Evolutionary conservation across 2,113 vertebrate genomes (phyloP).

Genomic region (Xenus cinereus): DNA sequence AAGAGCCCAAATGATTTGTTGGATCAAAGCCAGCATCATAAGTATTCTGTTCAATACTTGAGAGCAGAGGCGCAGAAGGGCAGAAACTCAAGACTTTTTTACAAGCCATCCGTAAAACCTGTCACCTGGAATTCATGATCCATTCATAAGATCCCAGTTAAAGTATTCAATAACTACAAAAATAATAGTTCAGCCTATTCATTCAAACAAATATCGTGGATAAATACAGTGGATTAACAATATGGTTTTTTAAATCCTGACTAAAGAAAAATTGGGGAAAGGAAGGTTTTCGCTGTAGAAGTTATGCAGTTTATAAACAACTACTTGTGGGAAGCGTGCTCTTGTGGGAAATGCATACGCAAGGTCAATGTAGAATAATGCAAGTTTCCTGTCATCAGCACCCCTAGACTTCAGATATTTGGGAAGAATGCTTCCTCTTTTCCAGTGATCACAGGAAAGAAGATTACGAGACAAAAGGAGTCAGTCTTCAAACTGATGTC

Average conservation of each 20-base stretch:
- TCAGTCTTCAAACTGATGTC: background rate
- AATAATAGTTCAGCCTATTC: background rate
- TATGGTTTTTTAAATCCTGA: background rate
- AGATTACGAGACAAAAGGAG: background rate
- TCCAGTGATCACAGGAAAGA: background rate
- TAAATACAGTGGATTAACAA: background rate
- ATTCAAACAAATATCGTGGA: background rate
- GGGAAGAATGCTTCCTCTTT: background rate
- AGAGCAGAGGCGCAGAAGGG: background rate
- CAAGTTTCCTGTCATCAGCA: background rate
- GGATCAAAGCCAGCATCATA: background rate
- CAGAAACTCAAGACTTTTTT: background rate
- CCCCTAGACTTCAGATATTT: background rate
- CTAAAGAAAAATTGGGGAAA: background rate
- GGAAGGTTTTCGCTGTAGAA: background rate
- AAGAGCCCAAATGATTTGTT: background rate
- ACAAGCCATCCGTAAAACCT: background rate
- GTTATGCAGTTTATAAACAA: background rate
- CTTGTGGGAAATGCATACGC: rapidly evolving
- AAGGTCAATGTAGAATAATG: rapidly evolving
- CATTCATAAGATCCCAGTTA: background rate
- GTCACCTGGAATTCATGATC: background rate
- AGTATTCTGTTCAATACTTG: background rate
- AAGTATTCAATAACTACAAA: background rate
- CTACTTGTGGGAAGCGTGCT: background rate